Evolutionary conservation across 2,113 vertebrate species (phyloP).

Genomic region (Amphiprion percula): DNA sequence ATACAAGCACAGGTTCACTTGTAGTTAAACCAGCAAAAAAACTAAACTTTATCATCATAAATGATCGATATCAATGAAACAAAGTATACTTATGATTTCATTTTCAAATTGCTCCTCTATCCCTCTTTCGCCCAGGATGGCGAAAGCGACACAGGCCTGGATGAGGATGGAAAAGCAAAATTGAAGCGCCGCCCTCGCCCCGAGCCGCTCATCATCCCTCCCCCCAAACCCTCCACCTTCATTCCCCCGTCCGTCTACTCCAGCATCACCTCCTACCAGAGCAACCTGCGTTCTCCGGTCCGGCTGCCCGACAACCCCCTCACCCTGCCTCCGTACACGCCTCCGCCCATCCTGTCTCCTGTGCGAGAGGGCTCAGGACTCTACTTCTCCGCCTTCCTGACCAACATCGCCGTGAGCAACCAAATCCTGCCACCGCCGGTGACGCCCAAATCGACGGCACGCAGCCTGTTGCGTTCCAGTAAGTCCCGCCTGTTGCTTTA

Average conservation of each 20-base stretch:
- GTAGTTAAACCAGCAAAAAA: no score
- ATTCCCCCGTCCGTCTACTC: constrained; percentile 94
- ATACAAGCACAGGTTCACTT: no score
- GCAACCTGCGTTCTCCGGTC: constrained; percentile 95
- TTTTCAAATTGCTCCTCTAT: not conserved
- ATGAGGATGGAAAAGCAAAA: constrained; percentile 90
- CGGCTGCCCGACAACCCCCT: constrained; percentile 92
- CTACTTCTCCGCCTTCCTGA: constrained; percentile 97
- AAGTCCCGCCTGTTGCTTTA: constrained; percentile 68
- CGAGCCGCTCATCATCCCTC: constrained; percentile 97
- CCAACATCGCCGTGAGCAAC: constrained; percentile 85
- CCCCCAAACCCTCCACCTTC: constrained; percentile 93
- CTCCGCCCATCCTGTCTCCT: constrained; percentile 97
- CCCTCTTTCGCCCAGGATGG: constrained; percentile 57
- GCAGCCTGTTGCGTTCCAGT: constrained; percentile 94
- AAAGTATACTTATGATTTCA: not conserved
- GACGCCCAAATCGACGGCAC: constrained; percentile 91
- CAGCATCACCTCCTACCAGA: constrained; percentile 94
- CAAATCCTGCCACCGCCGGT: constrained; percentile 89
- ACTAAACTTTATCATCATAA: no score
- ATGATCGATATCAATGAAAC: not conserved
- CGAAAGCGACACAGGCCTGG: constrained; percentile 71
- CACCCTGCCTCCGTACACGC: constrained; percentile 94
- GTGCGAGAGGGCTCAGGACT: constrained; percentile 96
- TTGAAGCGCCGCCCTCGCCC: constrained; percentile 93